Evolutionary conservation across 2,888 invertebrate genomes (phyloP).

Genomic region (Tetranychus piercei): DNA sequence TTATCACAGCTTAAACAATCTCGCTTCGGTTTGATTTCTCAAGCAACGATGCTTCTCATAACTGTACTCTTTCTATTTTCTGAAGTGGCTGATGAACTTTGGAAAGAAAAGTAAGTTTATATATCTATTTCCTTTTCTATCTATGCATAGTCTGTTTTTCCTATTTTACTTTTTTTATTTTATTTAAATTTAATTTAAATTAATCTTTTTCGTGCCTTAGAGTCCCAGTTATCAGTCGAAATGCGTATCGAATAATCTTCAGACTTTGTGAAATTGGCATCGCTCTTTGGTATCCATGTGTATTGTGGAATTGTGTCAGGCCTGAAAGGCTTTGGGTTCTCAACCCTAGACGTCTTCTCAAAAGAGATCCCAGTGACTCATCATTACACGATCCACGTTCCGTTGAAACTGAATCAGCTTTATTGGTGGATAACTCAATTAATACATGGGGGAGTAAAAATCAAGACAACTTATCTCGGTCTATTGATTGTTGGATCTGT

Average conservation of each 20-base stretch:
- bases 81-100: conserved; percentile 73
- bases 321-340: conserved; percentile 82
- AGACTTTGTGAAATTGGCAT: conserved; percentile 78
- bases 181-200: neutral
- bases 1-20: conserved; percentile 77
- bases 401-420: conserved; percentile 22
- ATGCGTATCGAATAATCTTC: conserved; percentile 79
- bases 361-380: conserved; percentile 18
- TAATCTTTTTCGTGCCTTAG: conserved; percentile 35
- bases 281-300: conserved; percentile 84
- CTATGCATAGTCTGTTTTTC: neutral
- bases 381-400: neutral
- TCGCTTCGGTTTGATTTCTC: conserved; percentile 63
- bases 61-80: conserved; percentile 73
- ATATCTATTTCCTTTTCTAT: neutral
- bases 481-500: conserved; percentile 76
- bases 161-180: neutral
- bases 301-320: conserved; percentile 79
- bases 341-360: conserved; percentile 68
- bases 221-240: conserved; percentile 68
- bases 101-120: conserved; percentile 64
- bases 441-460: neutral
- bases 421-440: conserved; percentile 19
- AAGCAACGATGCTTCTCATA: conserved; percentile 73
- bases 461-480: conserved; percentile 7